These are phyloP conservation scores for Gortyna flavago DNA, from an alignment of 2,888 invertebrate genomes.

Conservation along the genomic window DNA sequence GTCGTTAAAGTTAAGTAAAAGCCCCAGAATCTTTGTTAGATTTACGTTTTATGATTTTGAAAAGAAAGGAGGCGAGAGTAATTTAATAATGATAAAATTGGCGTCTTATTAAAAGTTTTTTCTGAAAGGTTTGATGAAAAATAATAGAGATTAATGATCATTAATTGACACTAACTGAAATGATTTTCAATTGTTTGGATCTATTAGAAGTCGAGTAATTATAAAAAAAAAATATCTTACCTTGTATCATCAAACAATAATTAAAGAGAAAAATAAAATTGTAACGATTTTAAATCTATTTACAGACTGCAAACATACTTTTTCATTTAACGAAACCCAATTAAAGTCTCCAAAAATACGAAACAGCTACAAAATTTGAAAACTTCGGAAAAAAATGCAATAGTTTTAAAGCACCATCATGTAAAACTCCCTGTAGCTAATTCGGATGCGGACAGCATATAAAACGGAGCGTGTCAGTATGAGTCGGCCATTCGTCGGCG, in stretches of 20 bases:
- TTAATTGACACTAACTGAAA: slow-evolving; percentile 10
- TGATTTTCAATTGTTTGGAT: background rate
- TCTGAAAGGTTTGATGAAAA: slow-evolving; percentile 39
- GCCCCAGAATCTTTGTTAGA: slow-evolving; percentile 81
- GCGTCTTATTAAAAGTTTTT: slow-evolving; percentile 63
- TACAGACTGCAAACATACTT: background rate
- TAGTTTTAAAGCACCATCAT: background rate
- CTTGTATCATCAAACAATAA: background rate
- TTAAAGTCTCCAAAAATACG: background rate
- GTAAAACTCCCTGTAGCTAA: slow-evolving; percentile 71
- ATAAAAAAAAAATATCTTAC: too few relatives aligned
- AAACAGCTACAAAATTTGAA: background rate
- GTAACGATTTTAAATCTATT: background rate
- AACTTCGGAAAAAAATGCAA: slow-evolving; percentile 1
- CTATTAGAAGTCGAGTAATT: too few relatives aligned
- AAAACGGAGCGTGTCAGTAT: slow-evolving; percentile 75
- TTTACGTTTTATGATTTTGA: slow-evolving; percentile 76
- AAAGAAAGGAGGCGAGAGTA: slow-evolving; percentile 75
- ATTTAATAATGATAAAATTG: slow-evolving; percentile 74
- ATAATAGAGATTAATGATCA: slow-evolving; percentile 20
- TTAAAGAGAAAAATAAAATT: background rate
- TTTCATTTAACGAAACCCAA: background rate
- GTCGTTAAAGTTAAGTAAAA: slow-evolving; percentile 83
- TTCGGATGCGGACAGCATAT: slow-evolving; percentile 71
- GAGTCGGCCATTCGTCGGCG: slow-evolving; percentile 79